Percentiles rank a stretch among this genome's conserved stretches.
Evolutionary conservation across 2,113 vertebrate genomes (phyloP).

Genomic region (Scomber scombrus): DNA sequence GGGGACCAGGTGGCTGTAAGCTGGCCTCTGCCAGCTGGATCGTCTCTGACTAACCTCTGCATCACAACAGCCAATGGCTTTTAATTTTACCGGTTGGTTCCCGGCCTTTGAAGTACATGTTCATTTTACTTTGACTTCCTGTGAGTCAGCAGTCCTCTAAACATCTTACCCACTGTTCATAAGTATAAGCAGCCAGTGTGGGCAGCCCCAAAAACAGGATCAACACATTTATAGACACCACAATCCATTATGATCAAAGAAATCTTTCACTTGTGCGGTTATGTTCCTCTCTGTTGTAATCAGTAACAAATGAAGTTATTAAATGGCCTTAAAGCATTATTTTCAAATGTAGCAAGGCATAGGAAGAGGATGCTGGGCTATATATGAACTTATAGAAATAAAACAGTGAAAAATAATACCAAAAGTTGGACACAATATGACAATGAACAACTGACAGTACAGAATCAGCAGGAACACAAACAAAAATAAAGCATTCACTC

Average conservation of each 20-base stretch:
- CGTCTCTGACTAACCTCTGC: conserved; percentile 79
- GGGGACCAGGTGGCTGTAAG: conserved; percentile 77
- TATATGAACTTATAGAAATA: not conserved
- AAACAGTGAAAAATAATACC: not conserved
- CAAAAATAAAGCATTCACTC: not conserved
- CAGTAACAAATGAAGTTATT: not conserved
- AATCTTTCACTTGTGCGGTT: not conserved
- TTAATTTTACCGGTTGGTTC: conserved; percentile 73
- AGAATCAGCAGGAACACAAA: not conserved
- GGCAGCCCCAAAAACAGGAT: conserved; percentile 49
- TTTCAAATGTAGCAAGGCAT: not conserved
- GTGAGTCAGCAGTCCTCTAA: conserved; percentile 68
- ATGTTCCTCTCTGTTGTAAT: not conserved
- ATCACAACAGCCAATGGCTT: conserved; percentile 72
- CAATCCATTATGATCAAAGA: conserved; percentile 32
- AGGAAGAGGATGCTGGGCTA: not conserved
- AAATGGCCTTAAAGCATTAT: not conserved
- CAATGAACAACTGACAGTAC: not conserved
- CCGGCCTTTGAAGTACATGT: conserved; percentile 66
- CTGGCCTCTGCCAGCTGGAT: conserved; percentile 75
- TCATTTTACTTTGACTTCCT: conserved; percentile 66
- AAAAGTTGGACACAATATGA: not conserved
- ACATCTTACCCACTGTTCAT: conserved; percentile 5
- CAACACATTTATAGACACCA: conserved; percentile 47
- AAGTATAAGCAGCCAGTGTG: conserved; percentile 6